Base-by-base conservation (phyloP, 2,797 vertebrate species). In the Karalla daura region DNA sequence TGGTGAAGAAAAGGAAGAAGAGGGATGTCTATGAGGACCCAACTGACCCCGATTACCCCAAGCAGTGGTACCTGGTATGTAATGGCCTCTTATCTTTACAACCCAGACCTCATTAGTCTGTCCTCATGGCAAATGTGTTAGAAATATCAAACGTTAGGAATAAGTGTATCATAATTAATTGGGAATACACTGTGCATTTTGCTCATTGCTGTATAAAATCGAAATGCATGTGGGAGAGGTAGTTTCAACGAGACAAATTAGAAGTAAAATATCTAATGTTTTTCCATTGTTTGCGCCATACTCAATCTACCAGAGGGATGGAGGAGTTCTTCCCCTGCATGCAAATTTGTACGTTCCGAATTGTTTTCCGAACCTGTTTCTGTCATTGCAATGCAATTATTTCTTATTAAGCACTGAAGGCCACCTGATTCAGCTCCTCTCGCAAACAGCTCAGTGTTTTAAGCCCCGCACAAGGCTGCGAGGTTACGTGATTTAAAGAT, bases 41-140 rank as follows among this genome's bases (percentile, higher is more conserved):
- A 37, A 94, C 94, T 0, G 96, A 99, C 87, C 96, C 97, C 0
- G 97, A 96, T 85, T 97, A 96, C 74, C 84, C 94, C 0, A 95
- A 96, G 92, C 98, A 99, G 91, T 99, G 98, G 98, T 99, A 99
- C 83, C 93, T 99, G 96, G 98, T 99, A 84, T 30, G 96, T 88
- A 41, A 27, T 32, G 4, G 6, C 69, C 24, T 63, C 17, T 67
- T 39, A 28, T 75, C 20, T 52, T 64, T 33, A 20, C 4, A 13
- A 20, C 5, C 27, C 15, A 14, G 0, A 45, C 27, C 2, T 68
- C 10, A 50, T 54, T 54, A 51, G 27, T 44, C 9, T 27, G 5
- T 27, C 14, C 15, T 61, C 25, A 40, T 52, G 21, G 14, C 11
- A 40, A 39, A 36, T 23, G 15, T 40, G n/a, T 23, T 53, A 33